phyloP scores from a whole-genome alignment of 2,797 vertebrate species.

The Anguilla marmorata region DNA sequence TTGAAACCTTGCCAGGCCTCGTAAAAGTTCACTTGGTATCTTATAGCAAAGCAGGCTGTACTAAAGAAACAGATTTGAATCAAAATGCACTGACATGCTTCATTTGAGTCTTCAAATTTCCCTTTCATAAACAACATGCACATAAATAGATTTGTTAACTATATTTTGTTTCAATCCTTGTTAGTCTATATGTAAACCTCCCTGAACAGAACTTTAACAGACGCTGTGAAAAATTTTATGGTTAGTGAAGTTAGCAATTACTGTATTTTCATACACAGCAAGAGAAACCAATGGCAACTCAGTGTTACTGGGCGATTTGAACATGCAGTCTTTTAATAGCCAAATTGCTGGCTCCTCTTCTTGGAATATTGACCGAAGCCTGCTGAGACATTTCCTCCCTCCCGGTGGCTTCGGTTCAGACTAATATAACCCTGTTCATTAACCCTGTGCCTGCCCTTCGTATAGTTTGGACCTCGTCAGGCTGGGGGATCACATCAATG shows the following conservation, averaged over 20 bases:
- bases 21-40: neutral
- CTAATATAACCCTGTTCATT: neutral
- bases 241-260: neutral
- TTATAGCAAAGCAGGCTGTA: neutral
- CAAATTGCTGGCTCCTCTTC: neutral
- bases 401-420: neutral
- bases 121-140: neutral
- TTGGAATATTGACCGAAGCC: neutral
- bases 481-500: no score
- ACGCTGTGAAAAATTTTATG: neutral
- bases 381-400: neutral
- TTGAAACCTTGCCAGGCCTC: neutral
- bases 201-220: neutral
- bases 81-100: neutral
- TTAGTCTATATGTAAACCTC: neutral
- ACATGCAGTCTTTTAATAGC: neutral
- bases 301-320: neutral
- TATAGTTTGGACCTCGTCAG: neutral
- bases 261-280: neutral
- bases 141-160: no score
- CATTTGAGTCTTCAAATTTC: neutral
- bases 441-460: neutral
- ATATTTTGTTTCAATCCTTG: neutral
- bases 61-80: neutral
- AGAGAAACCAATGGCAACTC: neutral